Evolutionary conservation across 2,888 invertebrate genomes (phyloP).

Genomic region (Alentia gelatinosa): DNA sequence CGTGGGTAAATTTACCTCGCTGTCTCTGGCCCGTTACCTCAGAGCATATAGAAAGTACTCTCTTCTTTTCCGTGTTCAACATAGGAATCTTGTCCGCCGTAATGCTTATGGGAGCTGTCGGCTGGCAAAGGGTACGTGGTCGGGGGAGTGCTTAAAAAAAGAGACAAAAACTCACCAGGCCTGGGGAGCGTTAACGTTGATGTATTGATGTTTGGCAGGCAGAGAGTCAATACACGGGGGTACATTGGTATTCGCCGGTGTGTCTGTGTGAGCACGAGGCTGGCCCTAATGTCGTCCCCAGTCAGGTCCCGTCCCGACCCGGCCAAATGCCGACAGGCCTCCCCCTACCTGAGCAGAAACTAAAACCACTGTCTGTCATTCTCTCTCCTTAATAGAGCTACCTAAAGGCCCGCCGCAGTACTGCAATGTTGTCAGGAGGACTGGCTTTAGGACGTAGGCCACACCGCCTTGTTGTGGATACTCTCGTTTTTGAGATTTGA

Average conservation of each 20-base stretch:
- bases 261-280: not conserved
- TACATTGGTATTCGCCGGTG: not conserved
- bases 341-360: constrained; percentile 1
- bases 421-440: not conserved
- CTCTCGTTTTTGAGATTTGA: too few species aligned
- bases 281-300: too few species aligned
- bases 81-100: not conserved
- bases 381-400: not conserved
- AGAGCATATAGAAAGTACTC: not conserved
- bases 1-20: too few species aligned
- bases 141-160: not conserved
- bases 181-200: not conserved
- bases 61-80: not conserved
- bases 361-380: not conserved
- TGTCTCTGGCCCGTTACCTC: too few species aligned
- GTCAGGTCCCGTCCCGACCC: not conserved
- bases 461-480: too few species aligned
- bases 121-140: too few species aligned
- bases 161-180: too few species aligned
- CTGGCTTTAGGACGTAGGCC: not conserved
- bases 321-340: too few species aligned
- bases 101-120: too few species aligned
- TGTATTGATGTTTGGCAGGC: not conserved
- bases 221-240: not conserved
- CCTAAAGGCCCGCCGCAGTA: not conserved